Base-by-base conservation (phyloP, 2,888 invertebrate species). In the Buathra laborator region DNA sequence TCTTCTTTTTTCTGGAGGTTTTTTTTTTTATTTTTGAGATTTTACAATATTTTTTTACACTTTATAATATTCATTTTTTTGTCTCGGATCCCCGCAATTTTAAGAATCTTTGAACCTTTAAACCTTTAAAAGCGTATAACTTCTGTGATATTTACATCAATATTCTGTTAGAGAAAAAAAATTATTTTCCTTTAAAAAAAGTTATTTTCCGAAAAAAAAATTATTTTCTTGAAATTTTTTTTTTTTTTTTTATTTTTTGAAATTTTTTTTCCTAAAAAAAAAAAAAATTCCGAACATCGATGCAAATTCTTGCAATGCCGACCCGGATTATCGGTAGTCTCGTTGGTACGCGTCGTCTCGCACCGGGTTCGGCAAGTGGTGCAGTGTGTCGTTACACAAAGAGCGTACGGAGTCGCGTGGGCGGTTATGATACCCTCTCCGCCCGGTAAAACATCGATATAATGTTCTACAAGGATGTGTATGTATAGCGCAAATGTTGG, bases 381-480 rank as follows among this genome's bases (percentile, higher is more conserved):
- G 82, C 82, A 83, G 77, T 83, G 72, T 83, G 78, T 79, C 83
- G 75, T 37, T 37, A 76, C 80, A 85, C 87, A 87, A 87, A 84
- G 87, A 74, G 78, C 43, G 59, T 51, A 68, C 44, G 76, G 51
- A 71, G 53, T 80, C 82, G 88, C 87, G 89, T 89, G 86, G 89
- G 89, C 86, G 87, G 82, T 89, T 88, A 87, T 86, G 89, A 89
- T 87, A 85, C 68, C 80, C 81, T 80, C 68, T 59, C 80, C 80
- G 80, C 66, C 72, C 72, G 68, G 75, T 70, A 78, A 83, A 37
- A 85, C 70, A 77, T 37, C 46, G 43, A 68, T 24, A 83, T 64
- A 62, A 62, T n/a, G 59, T 43, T 44, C 44, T 66, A 37, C 10
- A 70, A 51, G 46, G 64, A 67, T 46, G 59, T 37, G 59, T 46